Conservation (phyloP, 1,140 invertebrate genomes). For the Hyposmocoma kahamanoa region DNA sequence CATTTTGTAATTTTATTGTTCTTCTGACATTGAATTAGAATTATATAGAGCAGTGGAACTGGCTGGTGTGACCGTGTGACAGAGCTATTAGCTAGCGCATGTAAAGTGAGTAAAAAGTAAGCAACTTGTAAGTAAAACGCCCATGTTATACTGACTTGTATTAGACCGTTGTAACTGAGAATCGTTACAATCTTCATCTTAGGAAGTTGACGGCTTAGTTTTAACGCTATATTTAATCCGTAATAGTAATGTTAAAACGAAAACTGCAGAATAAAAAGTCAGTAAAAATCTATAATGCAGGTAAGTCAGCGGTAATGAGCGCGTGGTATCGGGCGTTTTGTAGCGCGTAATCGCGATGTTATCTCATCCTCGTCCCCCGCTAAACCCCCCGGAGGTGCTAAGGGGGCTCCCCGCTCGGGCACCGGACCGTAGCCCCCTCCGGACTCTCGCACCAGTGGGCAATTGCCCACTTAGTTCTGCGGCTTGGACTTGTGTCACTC, state of each 20-base stretch:
- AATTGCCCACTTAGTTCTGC: constrained; percentile 9
- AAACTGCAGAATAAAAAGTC: too few relatives aligned
- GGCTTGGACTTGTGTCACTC: constrained; percentile 7
- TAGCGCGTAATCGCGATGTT: constrained; percentile 64
- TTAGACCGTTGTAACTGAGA: too few relatives aligned
- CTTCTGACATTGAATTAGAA: constrained; percentile 27
- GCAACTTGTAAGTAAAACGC: too few relatives aligned
- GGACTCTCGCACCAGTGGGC: constrained; percentile 27
- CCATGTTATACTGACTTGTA: too few relatives aligned
- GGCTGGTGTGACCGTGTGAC: constrained; percentile 2
- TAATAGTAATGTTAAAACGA: too few relatives aligned
- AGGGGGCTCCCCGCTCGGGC: neutral
- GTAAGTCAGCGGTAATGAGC: constrained; percentile 46
- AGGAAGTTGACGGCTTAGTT: too few relatives aligned
- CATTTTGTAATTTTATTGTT: constrained; percentile 43
- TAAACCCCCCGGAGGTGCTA: too few relatives aligned
- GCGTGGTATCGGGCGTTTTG: constrained; percentile 61
- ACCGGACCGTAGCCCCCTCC: constrained; percentile 13
- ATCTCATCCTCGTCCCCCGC: constrained; percentile 26
- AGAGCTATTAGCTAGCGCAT: too few relatives aligned
- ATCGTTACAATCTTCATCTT: too few relatives aligned
- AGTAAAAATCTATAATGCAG: constrained; percentile 50
- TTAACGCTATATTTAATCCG: too few relatives aligned
- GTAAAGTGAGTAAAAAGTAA: too few relatives aligned
- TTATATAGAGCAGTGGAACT: constrained; percentile 7